Evolutionary conservation across 30 jellyfish, hydroid and myxozoan species (phyloP).

Genomic region (Aurelia sp.): DNA sequence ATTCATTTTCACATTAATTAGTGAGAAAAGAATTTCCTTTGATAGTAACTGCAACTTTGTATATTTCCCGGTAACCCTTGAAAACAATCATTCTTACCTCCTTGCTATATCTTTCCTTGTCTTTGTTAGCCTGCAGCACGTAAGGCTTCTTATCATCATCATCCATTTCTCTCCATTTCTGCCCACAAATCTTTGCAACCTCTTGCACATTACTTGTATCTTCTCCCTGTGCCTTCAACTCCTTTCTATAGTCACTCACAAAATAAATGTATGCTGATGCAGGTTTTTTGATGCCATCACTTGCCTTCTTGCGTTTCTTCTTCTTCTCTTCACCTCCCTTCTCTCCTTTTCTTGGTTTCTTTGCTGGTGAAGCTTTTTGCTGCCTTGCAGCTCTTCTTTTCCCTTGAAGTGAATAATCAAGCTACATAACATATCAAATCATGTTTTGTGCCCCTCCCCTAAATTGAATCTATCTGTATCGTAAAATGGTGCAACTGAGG

Average conservation of each 20-base stretch:
- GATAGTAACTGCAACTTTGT: no score
- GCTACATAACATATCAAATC: no score
- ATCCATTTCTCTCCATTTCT: conserved; percentile 90
- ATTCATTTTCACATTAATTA: no score
- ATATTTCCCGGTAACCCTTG: no score
- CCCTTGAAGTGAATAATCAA: conserved; percentile 5
- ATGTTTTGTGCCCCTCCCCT: no score
- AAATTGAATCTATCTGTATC: no score
- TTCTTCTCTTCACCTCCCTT: conserved; percentile 69
- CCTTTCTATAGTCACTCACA: conserved; percentile 83
- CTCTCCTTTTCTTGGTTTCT: conserved; percentile 51
- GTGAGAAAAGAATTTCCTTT: no score
- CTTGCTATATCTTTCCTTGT: conserved; percentile 80
- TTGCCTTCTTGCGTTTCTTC: conserved; percentile 82
- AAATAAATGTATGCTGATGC: conserved; percentile 97
- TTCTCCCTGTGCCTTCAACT: conserved; percentile 79
- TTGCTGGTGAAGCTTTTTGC: conserved; percentile 53
- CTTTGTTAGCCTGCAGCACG: conserved; percentile 60
- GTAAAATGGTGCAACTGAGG: no score
- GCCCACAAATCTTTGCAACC: conserved; percentile 93
- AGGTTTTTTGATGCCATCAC: conserved; percentile 95
- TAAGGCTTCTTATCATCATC: conserved; percentile 89
- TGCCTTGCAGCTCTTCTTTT: conserved; percentile 48
- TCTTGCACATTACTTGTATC: conserved; percentile 84
- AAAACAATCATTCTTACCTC: conserved; percentile 55